phyloP scores from a whole-genome alignment of 2,797 vertebrate genomes.

The Coregonus sp. region DNA sequence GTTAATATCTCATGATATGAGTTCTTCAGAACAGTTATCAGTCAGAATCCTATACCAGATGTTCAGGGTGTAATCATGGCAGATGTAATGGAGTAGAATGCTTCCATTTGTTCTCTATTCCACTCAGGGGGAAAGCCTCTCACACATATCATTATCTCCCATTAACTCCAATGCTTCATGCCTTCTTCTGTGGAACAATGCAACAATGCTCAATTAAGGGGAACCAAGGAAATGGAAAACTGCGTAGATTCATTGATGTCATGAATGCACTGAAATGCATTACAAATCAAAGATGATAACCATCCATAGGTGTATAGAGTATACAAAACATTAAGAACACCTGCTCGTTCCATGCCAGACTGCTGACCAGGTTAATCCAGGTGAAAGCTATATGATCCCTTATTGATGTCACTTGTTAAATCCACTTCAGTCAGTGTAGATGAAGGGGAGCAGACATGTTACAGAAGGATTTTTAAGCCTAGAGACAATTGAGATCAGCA shows the following conservation, averaged over 20 bases:
- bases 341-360: no score
- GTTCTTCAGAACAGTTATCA: conserved; percentile 86
- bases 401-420: no score
- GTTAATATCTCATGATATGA: conserved; percentile 71
- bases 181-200: conserved; percentile 83
- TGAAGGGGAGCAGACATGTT: no score
- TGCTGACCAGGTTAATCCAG: no score
- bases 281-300: conserved; percentile 18
- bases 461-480: no score
- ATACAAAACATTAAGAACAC: conserved; percentile 10
- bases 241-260: conserved; percentile 66
- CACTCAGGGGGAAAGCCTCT: conserved; percentile 90
- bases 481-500: conserved; percentile 15
- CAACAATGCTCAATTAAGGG: conserved; percentile 93
- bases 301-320: conserved; percentile 35
- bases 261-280: conserved; percentile 49
- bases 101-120: conserved; percentile 96
- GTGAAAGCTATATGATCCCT: no score
- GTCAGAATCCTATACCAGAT: conserved; percentile 94
- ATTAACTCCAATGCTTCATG: conserved; percentile 85
- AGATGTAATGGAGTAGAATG: conserved; percentile 98
- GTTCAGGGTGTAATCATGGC: conserved; percentile 96
- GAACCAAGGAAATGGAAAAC: conserved; percentile 76
- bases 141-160: conserved; percentile 98
- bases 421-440: no score